Evolutionary conservation across 2,113 vertebrate genomes (phyloP), one percentile per base, ranked within the genome.

Genomic region (Atherinomorus stipes): DNA sequence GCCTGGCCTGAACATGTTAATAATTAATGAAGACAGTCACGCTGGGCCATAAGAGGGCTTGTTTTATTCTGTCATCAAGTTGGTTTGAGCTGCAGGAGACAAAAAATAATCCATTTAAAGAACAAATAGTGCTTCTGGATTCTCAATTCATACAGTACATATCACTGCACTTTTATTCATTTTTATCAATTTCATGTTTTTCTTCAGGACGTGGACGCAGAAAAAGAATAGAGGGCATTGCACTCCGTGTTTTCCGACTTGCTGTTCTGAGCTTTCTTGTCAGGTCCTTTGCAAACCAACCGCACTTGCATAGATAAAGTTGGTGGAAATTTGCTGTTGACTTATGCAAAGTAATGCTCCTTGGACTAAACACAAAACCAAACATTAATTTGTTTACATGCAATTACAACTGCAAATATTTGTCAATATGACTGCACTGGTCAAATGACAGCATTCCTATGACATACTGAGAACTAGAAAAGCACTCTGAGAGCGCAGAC

Each of bases 51-150:
- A 18, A 50, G 28, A 34, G 50, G 16, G 28, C 40, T 21, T 50
- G 16, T n/a, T 59, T 38, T 59, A 16, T 21, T 26, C 44, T 25
- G 23, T 13, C 11, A 57, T 38, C 51, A 38, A 1, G 31, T 59
- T 49, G 54, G 42, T 59, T n/a, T 69, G 21, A 7, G 54, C 45
- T 50, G 66, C 9, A 38, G 18, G 66, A 7, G 16, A 16, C 28
- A 47, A 57, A 56, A 23, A 57, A 45, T 45, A 53, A 42, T 19
- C 25, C n/a, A 22, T 13, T 37, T 11, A 31, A 42, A 28, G 2
- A 38, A 56, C 31, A 38, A 42, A 45, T 68, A 42, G 23, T 45
- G 54, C 56, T 57, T 34, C 52, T 66, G 37, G 11, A 19, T 57
- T 26, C 21, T 42, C 40, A 31, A 16, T 57, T 28, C 56, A 52